Conservation (phyloP, 2,113 vertebrate genomes). For the Stictonetta naevosa region DNA sequence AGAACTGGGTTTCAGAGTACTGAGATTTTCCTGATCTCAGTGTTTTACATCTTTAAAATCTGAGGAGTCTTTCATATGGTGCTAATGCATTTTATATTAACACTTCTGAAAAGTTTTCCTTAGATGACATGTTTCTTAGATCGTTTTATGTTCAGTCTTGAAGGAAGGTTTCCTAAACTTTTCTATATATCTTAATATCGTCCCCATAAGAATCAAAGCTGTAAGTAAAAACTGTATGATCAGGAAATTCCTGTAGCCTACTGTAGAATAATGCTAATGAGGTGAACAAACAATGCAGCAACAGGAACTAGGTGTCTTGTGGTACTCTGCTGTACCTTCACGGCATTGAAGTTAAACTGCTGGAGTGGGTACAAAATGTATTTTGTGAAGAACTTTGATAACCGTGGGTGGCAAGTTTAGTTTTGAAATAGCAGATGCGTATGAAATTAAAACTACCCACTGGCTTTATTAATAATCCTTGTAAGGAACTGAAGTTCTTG, state of each 20-base stretch:
- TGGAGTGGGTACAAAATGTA: constrained; percentile 14
- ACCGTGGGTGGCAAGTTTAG: constrained; percentile 23
- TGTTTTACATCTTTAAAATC: constrained; percentile 41
- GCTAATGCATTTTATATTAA: constrained; percentile 50
- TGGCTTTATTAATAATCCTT: constrained; percentile 56
- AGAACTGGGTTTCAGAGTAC: constrained; percentile 30
- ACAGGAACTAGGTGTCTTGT: constrained; percentile 46
- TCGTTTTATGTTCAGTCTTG: constrained; percentile 49
- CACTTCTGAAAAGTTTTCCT: constrained; percentile 56
- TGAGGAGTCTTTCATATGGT: constrained; percentile 29
- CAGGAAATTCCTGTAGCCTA: constrained; percentile 24
- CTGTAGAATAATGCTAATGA: background rate
- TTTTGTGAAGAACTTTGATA: constrained; percentile 62
- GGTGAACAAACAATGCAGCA: constrained; percentile 50
- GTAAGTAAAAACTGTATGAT: constrained; percentile 8
- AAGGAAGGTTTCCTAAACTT: constrained; percentile 8
- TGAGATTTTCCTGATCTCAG: constrained; percentile 39
- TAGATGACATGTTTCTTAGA: constrained; percentile 21
- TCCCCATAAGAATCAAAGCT: constrained; percentile 22
- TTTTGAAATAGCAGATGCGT: background rate
- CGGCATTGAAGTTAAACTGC: constrained; percentile 25
- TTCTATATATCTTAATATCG: constrained; percentile 33
- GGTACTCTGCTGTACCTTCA: constrained; percentile 21
- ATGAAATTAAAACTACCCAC: constrained; percentile 60
- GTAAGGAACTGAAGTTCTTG: constrained; percentile 36